A percentile compares a stretch with the other conserved stretches of the same genome.
These are phyloP conservation scores for Pristionchus arcanus DNA, from an alignment of 2,888 invertebrate genomes.

Conservation along the genomic window DNA sequence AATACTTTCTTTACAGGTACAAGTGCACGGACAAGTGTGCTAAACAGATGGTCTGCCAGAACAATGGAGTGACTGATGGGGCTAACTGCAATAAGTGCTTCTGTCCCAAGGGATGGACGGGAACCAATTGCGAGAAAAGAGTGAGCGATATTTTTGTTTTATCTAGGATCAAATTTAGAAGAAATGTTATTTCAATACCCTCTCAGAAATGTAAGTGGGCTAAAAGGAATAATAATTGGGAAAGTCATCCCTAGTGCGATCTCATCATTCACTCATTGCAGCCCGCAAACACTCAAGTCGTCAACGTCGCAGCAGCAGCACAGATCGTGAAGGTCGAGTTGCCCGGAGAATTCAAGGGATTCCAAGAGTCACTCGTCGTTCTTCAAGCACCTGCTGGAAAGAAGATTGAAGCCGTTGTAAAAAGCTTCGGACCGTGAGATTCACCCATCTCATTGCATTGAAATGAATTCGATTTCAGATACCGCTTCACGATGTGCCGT, in stretches of 20 bases:
- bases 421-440: slow-evolving; percentile 31
- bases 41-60: neutral
- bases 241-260: too few relatives aligned
- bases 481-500: slow-evolving; percentile 28
- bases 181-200: too few relatives aligned
- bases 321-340: neutral
- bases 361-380: slow-evolving; percentile 19
- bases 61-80: neutral
- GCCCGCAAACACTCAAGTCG: neutral
- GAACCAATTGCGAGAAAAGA: slow-evolving; percentile 51
- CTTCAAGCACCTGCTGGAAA: slow-evolving; percentile 36
- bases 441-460: too few relatives aligned
- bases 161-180: too few relatives aligned
- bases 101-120: slow-evolving; percentile 46
- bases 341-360: neutral
- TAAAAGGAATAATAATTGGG: too few relatives aligned
- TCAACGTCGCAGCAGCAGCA: neutral
- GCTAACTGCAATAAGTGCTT: slow-evolving; percentile 39
- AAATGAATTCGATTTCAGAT: neutral
- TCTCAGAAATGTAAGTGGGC: too few relatives aligned
- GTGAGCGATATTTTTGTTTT: neutral
- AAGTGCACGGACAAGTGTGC: slow-evolving; percentile 32
- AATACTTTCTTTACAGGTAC: neutral
- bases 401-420: neutral
- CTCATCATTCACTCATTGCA: neutral